Conservation (phyloP, 1,140 invertebrate species). For the Papilio polytes region DNA sequence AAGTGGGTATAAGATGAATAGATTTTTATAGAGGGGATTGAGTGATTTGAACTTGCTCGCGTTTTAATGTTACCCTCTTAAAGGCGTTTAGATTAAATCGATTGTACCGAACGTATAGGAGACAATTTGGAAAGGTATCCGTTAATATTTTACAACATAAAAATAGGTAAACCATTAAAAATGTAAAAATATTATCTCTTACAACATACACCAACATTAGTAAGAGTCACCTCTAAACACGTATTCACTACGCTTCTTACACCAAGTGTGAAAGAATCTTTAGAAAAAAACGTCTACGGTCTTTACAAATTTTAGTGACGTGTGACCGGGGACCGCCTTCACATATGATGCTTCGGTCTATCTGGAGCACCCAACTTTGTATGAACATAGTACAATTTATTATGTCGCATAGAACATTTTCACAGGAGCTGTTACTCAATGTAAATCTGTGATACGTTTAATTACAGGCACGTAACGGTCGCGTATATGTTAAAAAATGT, state of each 20-base stretch:
- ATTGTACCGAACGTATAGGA: neutral
- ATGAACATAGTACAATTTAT: neutral
- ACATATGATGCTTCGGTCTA: neutral
- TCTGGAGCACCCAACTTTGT: neutral
- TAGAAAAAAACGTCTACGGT: neutral
- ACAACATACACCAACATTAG: neutral
- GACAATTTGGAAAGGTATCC: neutral
- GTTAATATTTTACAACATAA: too few relatives aligned
- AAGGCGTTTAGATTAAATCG: neutral
- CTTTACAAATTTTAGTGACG: conserved; percentile 11
- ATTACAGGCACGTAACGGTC: neutral
- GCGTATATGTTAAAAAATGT: conserved; percentile 3
- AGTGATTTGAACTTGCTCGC: neutral
- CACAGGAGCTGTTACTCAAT: neutral
- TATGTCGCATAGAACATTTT: neutral
- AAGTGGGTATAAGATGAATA: conserved; percentile 10
- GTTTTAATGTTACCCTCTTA: neutral
- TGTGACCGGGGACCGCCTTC: neutral
- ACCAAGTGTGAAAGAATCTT: neutral
- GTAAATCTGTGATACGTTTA: neutral
- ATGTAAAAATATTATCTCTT: neutral
- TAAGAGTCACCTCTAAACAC: neutral
- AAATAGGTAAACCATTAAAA: neutral
- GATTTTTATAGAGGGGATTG: conserved; percentile 13
- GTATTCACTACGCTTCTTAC: neutral